Evolutionary conservation across 2,797 vertebrate species (phyloP).

Genomic region (Dermochelys coriacea): DNA sequence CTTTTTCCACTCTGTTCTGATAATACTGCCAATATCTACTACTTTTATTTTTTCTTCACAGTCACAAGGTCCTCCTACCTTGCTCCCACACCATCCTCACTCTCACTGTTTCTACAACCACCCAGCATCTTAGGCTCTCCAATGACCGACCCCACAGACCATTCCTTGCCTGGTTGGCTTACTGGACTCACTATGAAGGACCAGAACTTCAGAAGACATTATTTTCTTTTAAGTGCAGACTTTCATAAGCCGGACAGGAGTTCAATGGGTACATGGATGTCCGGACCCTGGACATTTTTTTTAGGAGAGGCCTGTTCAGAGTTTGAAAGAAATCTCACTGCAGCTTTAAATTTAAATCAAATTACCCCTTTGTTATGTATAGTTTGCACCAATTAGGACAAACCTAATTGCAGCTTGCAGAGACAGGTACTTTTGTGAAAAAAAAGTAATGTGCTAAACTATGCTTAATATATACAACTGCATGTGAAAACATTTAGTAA

Average conservation of each 20-base stretch:
- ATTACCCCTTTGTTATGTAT: slow-evolving; percentile 64
- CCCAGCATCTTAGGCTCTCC: not conserved
- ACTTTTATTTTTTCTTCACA: not conserved
- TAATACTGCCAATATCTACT: not conserved
- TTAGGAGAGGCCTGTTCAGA: slow-evolving; percentile 52
- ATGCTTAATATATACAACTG: slow-evolving; percentile 1
- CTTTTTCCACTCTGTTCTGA: not conserved
- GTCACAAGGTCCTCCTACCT: not conserved
- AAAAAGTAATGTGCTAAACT: not conserved
- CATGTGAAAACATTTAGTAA: slow-evolving; percentile 20
- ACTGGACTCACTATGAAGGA: not conserved
- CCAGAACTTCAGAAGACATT: slow-evolving; percentile 4
- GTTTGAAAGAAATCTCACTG: slow-evolving; percentile 69
- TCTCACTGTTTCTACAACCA: not conserved
- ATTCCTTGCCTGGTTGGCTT: slow-evolving; percentile 17
- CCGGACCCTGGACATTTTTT: slow-evolving; percentile 44
- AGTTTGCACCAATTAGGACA: slow-evolving; percentile 69
- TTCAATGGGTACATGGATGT: slow-evolving; percentile 68
- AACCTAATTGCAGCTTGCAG: slow-evolving; percentile 56
- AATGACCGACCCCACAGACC: not conserved
- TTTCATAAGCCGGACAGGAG: slow-evolving; percentile 62
- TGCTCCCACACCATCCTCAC: not conserved
- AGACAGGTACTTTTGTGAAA: slow-evolving; percentile 47
- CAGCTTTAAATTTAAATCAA: slow-evolving; percentile 67
- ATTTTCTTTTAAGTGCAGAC: slow-evolving; percentile 68